Base-by-base conservation (phyloP, 2,113 vertebrate genomes). In the Pelusios castaneus region DNA sequence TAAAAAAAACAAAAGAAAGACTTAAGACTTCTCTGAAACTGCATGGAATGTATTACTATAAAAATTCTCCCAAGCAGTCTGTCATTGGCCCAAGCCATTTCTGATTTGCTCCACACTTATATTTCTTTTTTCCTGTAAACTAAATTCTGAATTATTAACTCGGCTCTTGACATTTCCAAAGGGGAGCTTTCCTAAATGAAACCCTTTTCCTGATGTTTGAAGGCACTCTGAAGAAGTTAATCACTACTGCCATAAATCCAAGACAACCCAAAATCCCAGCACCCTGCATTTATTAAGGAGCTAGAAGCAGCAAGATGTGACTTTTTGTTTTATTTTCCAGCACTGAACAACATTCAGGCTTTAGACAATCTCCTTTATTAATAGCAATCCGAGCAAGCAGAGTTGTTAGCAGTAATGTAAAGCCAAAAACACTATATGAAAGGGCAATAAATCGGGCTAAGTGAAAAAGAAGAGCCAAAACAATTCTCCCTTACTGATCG, bases 21-120 rank as follows among this genome's bases (percentile, higher is more conserved):
- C 92, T 85, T 56, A 67, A 75, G 22, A 75, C 87, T 49, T 90
- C 92, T 84, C 56, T 92, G 82, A 81, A 89, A 80, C 76, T 89
- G 89, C 93, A 96, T 93, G 93, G 94, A 96, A 80, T 58, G 43
- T 84, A 84, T 73, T 34, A 80, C 91, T 80, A 91, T 92, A 91
- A 96, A 95, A 95, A 67, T 67, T 92, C 94, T 83, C 81, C 89
- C 85, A 77, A 91, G 87, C 76, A 93, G 89, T 95, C 81, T 54
- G 78, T 95, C 89, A 82, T 60, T 91, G 82, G 86, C 41, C 87
- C 55, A 85, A 63, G 94, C 87, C 84, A 94, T 93, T 95, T 97
- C 80, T 91, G 85, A 91, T 94, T 97, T 82, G 31, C 78, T 93
- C 94, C 93, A 95, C 87, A 77, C 91, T 89, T 92, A 3, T 2